These are phyloP conservation scores for Tragelaphus strepsiceros DNA, from an alignment of 2,113 vertebrate species.

Conservation along the genomic window DNA sequence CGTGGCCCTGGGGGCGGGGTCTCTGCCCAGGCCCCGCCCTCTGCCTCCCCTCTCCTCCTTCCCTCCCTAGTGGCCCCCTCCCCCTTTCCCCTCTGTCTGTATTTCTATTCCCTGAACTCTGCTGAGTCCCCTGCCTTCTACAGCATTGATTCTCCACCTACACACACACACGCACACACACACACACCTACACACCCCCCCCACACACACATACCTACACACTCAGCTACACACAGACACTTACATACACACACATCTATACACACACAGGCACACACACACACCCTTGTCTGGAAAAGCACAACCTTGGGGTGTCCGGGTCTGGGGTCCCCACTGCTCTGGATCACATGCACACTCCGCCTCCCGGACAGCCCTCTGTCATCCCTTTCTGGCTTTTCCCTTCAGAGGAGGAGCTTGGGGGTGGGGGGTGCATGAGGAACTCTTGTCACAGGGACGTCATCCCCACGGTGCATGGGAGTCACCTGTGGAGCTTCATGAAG, in stretches of 20 bases:
- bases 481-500: neutral
- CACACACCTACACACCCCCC: too few species aligned
- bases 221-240: too few species aligned
- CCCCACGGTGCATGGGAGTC: accelerated
- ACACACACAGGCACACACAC: neutral
- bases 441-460: neutral
- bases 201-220: too few species aligned
- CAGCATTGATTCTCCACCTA: neutral
- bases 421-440: too few species aligned
- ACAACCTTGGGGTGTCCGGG: too few species aligned
- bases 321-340: too few species aligned
- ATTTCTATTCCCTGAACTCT: neutral
- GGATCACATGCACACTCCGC: too few species aligned
- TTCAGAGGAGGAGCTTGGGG: neutral
- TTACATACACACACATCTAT: too few species aligned
- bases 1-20: neutral
- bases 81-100: accelerated
- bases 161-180: neutral
- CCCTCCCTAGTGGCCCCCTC: accelerated
- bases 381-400: neutral
- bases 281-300: neutral
- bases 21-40: too few species aligned
- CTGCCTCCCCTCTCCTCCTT: neutral
- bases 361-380: accelerated
- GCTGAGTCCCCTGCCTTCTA: neutral